Conservation (phyloP, 1,140 invertebrate genomes). For the Bombus waltoni region DNA sequence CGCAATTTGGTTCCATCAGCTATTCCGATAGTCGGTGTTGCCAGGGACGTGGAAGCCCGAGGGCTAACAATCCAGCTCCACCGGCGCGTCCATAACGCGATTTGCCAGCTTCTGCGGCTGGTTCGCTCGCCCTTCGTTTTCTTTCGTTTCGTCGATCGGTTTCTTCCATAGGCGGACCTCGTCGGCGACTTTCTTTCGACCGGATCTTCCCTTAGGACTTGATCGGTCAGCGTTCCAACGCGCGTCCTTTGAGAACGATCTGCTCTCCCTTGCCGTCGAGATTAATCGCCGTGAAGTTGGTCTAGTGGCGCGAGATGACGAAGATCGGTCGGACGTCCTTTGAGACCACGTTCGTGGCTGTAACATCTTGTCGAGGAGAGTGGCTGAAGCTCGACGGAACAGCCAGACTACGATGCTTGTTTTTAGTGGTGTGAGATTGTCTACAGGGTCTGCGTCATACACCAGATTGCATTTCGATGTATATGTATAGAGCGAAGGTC, state of each 20-base stretch:
- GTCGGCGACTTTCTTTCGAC: conserved; percentile 30
- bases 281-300: conserved; percentile 64
- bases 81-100: conserved; percentile 73
- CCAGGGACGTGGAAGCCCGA: conserved; percentile 1
- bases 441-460: neutral
- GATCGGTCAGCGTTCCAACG: conserved; percentile 23
- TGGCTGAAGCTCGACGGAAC: conserved; percentile 11
- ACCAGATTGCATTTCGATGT: neutral
- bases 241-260: conserved; percentile 56
- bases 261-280: conserved; percentile 47
- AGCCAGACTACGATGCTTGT: neutral
- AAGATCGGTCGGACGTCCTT: conserved; percentile 55
- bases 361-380: conserved; percentile 32
- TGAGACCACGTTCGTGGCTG: conserved; percentile 37
- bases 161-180: neutral
- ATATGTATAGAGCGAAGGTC: neutral
- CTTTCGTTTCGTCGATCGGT: neutral
- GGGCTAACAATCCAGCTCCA: conserved; percentile 68
- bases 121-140: conserved; percentile 24
- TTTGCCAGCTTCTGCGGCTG: conserved; percentile 68
- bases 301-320: conserved; percentile 46
- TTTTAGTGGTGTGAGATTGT: neutral
- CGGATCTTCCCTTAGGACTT: conserved; percentile 7
- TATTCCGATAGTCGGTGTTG: conserved; percentile 63
- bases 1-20: conserved; percentile 64